A percentile compares a stretch with the other conserved stretches of the same genome.
phyloP scores from a whole-genome alignment of 2,797 vertebrate genomes.

The Adelosebastes latens region DNA sequence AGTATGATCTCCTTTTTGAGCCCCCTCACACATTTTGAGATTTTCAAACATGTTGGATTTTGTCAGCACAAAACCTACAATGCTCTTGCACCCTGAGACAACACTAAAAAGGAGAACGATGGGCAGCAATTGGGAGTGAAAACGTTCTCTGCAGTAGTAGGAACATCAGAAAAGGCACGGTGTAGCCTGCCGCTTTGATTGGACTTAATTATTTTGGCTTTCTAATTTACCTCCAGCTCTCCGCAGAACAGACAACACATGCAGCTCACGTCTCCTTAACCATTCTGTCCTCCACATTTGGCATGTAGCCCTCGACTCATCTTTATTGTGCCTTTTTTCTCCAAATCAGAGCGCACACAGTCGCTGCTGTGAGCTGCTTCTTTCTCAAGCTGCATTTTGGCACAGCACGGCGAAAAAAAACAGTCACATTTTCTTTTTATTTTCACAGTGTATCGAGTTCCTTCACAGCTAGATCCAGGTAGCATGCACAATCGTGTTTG shows the following conservation, averaged over 20 bases:
- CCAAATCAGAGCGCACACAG: slow-evolving; percentile 16
- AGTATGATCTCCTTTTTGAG: neutral
- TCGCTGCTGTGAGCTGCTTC: neutral
- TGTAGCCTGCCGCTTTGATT: slow-evolving; percentile 33
- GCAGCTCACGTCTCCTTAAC: slow-evolving; percentile 30
- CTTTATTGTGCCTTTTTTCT: neutral
- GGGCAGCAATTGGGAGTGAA: neutral
- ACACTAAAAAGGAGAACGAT: neutral
- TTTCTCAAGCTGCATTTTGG: slow-evolving; percentile 30
- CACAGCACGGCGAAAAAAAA: neutral
- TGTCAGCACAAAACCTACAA: slow-evolving; percentile 8
- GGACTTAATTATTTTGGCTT: slow-evolving; percentile 26
- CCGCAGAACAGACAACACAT: slow-evolving; percentile 34
- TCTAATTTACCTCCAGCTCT: slow-evolving; percentile 26
- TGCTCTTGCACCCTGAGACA: neutral
- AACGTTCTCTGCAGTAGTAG: neutral
- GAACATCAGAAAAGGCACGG: slow-evolving; percentile 5
- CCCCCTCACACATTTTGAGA: slow-evolving; percentile 19
- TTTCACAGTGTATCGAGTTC: slow-evolving; percentile 4
- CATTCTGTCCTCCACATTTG: slow-evolving; percentile 18
- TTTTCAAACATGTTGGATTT: slow-evolving; percentile 34
- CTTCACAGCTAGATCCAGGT: slow-evolving; percentile 1
- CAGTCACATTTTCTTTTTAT: slow-evolving; percentile 4
- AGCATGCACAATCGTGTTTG: neutral
- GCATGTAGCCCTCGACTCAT: slow-evolving; percentile 20